Base-by-base conservation (phyloP, 2,888 invertebrate species). In the Pterobdella sp. region DNA sequence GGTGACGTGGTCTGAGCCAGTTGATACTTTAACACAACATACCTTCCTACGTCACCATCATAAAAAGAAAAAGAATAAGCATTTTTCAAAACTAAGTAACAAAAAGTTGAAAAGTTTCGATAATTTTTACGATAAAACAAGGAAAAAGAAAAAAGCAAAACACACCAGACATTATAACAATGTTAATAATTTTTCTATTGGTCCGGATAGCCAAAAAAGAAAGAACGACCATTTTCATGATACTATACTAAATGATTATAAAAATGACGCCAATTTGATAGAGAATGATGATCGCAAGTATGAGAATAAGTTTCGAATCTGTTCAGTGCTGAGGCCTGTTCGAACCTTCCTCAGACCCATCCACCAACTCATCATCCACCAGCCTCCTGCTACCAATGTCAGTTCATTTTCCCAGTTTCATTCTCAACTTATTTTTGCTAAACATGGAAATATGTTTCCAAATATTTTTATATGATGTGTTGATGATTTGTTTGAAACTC, bases 321-420 rank as follows among this genome's bases (percentile, higher is more conserved):
- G 31, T 14, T 36, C 72, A 10, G 37, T 74, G 1, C 31, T 74
- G 1, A 35, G 36, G 42, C 72, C 72, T 1, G 35, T 65, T 34
- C 26, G 71, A 1, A 63, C 64, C 3, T 32, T 52, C 37, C 14
- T 35, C 32, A 42, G 56, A 37, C 69, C 74, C 7, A 74, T 74
- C n/a, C 52, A 66, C 60, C 72, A 72, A 42, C 73, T 74, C 26
- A 31, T 74, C 18, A 36, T 74, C 0, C 74, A 74, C 68, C 52
- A 52, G 18, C 64, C 72, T 4, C 60, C 68, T 26, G n/a, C n/a
- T 31, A 18, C 42, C 42, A 42, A 42, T 14, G 18, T 7, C 10
- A 14, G 42, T 42, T 42, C 42, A 42, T 35, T n/a, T n/a, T n/a
- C n/a, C n/a, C n/a, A n/a, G n/a, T n/a, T n/a, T n/a, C n/a, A n/a